Base-by-base conservation (phyloP, 2,888 invertebrate genomes). In the Hyppa rectilinea region DNA sequence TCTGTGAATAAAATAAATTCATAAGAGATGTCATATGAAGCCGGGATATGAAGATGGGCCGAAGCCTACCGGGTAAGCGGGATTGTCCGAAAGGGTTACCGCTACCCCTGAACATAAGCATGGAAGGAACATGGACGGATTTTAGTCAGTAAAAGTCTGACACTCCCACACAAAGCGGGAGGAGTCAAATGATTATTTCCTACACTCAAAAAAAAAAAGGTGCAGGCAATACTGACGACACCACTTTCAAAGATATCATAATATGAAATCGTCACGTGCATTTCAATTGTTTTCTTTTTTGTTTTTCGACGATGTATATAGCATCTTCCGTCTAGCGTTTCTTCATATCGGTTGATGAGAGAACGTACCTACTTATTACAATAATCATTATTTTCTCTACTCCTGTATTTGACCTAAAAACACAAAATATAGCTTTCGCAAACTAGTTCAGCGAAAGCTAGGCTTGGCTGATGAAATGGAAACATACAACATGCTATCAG, bases 391-490 rank as follows among this genome's bases (percentile, higher is more conserved):
- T 40, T 47, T 40, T 10, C 34, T 47, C 12, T 3, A 20, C 2
- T 31, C 26, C 17, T 17, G 14, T 40, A 50, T 49, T 60, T 31
- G 49, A 75, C 60, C 59, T 61, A 55, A 67, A 71, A 53, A 38
- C 29, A 53, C 17, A 59, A 72, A 66, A 55, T n/a, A 50, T 58
- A 62, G 47, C 50, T 56, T 52, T 26, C 26, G 23, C 61, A 14
- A 71, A 50, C 49, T 67, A 60, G 52, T 29, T 45, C 43, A 55
- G 40, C 50, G n/a, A 55, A 72, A 67, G 36, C 23, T 50, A 49
- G 60, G 63, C 73, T 78, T 56, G 67, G 55, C 55, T 62, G 58
- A 62, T 69, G 69, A 65, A 60, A 67, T 63, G 55, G 73, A 64
- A 73, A 77, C 56, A 55, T 38, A 52, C 29, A 72, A 55, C 56